Evolutionary conservation across 92 coral and sea anemone species (phyloP).

Genomic region (Chrysogorgia sp.): DNA sequence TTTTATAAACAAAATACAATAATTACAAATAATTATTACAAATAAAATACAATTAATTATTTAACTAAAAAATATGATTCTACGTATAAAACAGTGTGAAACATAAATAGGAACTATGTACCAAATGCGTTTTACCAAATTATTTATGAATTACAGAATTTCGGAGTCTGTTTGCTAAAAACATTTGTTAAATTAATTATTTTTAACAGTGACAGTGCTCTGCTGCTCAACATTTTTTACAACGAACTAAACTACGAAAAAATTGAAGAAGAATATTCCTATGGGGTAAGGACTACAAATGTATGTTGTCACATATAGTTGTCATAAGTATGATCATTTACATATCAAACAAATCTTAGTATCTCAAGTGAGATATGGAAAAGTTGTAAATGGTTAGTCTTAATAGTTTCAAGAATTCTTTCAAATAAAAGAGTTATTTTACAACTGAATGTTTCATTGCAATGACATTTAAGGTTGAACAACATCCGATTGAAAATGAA

Average conservation of each 20-base stretch:
- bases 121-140: too few species aligned
- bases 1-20: too few species aligned
- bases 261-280: constrained; percentile 47
- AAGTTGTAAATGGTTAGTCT: too few species aligned
- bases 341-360: background rate
- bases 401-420: too few species aligned
- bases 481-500: background rate
- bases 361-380: too few species aligned
- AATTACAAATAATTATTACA: too few species aligned
- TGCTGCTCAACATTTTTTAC: constrained; percentile 50
- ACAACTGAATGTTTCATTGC: too few species aligned
- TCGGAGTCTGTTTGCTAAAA: too few species aligned
- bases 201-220: background rate
- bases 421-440: too few species aligned
- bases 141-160: too few species aligned
- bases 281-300: constrained; percentile 31
- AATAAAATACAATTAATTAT: background rate
- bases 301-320: background rate
- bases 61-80: background rate
- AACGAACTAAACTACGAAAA: constrained; percentile 60
- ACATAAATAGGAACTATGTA: too few species aligned
- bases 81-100: background rate
- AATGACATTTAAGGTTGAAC: background rate
- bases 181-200: background rate
- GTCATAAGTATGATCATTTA: too few species aligned